Percentiles rank a stretch among this genome's conserved stretches.
phyloP scores from a whole-genome alignment of 1,140 invertebrate genomes.

The Chironomus tepperi region DNA sequence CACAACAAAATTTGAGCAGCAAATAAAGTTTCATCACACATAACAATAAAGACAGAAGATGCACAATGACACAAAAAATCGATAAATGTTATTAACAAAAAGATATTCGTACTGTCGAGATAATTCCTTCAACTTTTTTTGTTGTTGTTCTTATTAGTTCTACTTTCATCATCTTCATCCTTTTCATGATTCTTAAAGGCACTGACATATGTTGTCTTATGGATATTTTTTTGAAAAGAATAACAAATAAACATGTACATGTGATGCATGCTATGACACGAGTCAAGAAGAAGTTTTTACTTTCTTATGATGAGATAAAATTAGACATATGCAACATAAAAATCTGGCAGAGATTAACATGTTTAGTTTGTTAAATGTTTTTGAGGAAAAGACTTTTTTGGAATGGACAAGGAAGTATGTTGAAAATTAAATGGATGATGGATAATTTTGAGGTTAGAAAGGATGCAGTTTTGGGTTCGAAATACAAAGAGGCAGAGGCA shows the following conservation, averaged over 20 bases:
- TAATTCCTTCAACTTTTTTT: neutral
- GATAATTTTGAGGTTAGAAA: no score
- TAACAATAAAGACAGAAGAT: neutral
- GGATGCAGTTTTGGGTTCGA: no score
- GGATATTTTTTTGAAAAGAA: neutral
- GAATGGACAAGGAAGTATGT: no score
- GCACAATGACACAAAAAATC: constrained; percentile 12
- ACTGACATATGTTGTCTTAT: constrained; percentile 15
- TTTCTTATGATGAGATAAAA: neutral
- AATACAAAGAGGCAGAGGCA: no score
- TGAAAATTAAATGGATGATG: no score
- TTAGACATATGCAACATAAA: neutral
- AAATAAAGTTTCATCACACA: neutral
- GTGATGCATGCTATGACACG: neutral
- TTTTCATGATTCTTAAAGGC: neutral
- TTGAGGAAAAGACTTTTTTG: no score
- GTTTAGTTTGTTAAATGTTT: neutral
- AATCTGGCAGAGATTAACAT: neutral
- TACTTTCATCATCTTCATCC: neutral
- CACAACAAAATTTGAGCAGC: no score
- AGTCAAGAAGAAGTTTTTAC: neutral
- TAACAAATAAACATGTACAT: constrained; percentile 17
- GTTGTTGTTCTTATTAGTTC: neutral
- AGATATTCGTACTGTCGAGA: neutral
- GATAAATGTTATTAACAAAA: neutral